Evolutionary conservation across 2,888 invertebrate genomes (phyloP), one percentile per base, ranked within the genome.

Genomic region (Chaetoderma sp.): DNA sequence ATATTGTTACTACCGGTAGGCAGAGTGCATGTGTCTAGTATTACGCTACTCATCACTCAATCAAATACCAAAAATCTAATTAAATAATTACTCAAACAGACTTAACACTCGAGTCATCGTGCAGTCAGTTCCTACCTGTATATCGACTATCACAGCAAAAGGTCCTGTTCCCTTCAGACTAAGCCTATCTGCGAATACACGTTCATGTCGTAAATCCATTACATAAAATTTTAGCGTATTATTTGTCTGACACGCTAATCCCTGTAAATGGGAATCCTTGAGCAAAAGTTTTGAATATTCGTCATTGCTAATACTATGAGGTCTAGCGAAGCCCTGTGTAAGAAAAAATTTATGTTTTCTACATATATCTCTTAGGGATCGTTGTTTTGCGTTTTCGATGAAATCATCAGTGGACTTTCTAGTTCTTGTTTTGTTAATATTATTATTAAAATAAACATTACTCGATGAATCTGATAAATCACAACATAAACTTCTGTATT

Each of bases 131-230:
- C 87, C 86, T 87, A 93, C 93, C 88, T 90, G 89, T 73, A 90
- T 90, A 86, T 93, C 92, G 71, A 94, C 86, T 78, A 94, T 92
- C 60, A 93, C 89, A 49, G 90, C 90, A 21, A 16, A 18, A n/a
- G n/a, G 33, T 32, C 50, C 54, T 6, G 58, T 30, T 90, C 69
- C 44, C 23, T 93, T 91, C 25, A 94, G 89, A 1, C 93, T 94
- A 4, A 94, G 89, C 27, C 90, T 89, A 80, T 93, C 91, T 0
- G 93, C 92, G 80, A 94, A 93, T 78, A 92, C 90, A 73, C 90
- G 90, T 80, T 92, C 92, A 59, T 89, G 87, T 1, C 91, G 85
- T 73, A 92, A 92, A 82, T 95, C 94, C 74, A 95, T 89, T 0
- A 92, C 92, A 36, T 93, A 86, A 69, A 93, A 89, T 13, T 88